These are phyloP conservation scores for Ophthalmolycus amberensis DNA, from an alignment of 2,113 vertebrate genomes.

Conservation along the genomic window DNA sequence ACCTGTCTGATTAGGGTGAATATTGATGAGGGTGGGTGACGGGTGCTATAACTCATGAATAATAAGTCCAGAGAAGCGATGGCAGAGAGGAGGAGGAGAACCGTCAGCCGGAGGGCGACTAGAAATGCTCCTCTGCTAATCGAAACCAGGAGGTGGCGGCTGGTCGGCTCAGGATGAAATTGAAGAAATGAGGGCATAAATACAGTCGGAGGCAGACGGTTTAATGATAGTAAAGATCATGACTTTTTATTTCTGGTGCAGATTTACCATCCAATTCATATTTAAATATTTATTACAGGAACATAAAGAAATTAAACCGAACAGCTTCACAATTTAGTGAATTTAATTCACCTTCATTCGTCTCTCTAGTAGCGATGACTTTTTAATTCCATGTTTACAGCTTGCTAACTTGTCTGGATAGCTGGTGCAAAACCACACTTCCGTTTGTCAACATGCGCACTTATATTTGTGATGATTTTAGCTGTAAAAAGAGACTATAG, in stretches of 20 bases:
- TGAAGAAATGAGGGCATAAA: slow-evolving; percentile 14
- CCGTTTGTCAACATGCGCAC: not conserved
- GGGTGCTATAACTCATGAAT: slow-evolving; percentile 29
- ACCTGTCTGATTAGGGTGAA: slow-evolving; percentile 8
- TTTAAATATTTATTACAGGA: too few species aligned
- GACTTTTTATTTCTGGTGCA: not conserved
- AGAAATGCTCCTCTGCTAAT: slow-evolving; percentile 20
- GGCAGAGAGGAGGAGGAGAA: slow-evolving; percentile 4
- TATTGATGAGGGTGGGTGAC: not conserved
- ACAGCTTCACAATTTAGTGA: too few species aligned
- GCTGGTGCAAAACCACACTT: too few species aligned
- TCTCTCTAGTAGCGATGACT: too few species aligned
- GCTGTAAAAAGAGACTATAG: too few species aligned
- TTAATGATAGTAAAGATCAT: not conserved
- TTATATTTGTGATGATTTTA: not conserved
- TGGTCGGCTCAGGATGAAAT: slow-evolving; percentile 4
- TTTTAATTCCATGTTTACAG: too few species aligned
- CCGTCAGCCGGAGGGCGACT: not conserved
- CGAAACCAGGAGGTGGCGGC: slow-evolving; percentile 6
- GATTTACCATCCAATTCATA: too few species aligned
- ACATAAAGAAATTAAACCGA: too few species aligned
- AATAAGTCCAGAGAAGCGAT: slow-evolving; percentile 5
- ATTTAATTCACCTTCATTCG: too few species aligned
- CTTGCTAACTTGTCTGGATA: too few species aligned
- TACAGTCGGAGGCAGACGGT: not conserved